Evolutionary conservation across 2,797 vertebrate genomes (phyloP).

Genomic region (Hozukius guyotensis): DNA sequence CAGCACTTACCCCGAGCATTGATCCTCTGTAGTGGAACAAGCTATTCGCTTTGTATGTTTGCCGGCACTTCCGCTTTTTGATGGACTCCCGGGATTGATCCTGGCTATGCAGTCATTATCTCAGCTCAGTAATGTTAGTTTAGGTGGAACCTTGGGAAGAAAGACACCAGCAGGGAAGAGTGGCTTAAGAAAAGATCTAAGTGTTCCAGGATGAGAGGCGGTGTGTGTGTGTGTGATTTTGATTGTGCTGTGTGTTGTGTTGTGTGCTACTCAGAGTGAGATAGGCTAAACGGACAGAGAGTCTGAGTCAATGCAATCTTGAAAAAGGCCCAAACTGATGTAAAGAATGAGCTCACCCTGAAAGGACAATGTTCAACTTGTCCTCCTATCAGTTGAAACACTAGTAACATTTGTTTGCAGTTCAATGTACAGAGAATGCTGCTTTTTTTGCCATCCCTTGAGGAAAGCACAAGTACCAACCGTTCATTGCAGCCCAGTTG

Average conservation of each 20-base stretch:
- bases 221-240: conserved; percentile 10
- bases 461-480: background rate
- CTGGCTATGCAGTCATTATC: conserved; percentile 71
- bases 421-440: background rate
- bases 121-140: conserved; percentile 67
- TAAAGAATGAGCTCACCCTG: background rate
- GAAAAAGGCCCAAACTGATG: background rate
- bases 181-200: conserved; percentile 44
- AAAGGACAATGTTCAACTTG: background rate
- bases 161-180: conserved; percentile 53
- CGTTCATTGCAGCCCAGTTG: no score
- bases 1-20: conserved; percentile 64
- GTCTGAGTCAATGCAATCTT: background rate
- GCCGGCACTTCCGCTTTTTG: conserved; percentile 65
- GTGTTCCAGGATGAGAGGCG: conserved; percentile 33
- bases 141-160: conserved; percentile 52
- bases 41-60: conserved; percentile 71
- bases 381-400: background rate
- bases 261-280: background rate
- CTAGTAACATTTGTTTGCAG: background rate
- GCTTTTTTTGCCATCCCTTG: background rate
- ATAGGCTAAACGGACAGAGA: background rate
- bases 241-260: conserved; percentile 13
- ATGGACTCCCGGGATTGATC: conserved; percentile 75
- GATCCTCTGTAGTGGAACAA: conserved; percentile 68